These are phyloP conservation scores for Andrena dorsata DNA, from an alignment of 2,888 invertebrate species.

Conservation along the genomic window DNA sequence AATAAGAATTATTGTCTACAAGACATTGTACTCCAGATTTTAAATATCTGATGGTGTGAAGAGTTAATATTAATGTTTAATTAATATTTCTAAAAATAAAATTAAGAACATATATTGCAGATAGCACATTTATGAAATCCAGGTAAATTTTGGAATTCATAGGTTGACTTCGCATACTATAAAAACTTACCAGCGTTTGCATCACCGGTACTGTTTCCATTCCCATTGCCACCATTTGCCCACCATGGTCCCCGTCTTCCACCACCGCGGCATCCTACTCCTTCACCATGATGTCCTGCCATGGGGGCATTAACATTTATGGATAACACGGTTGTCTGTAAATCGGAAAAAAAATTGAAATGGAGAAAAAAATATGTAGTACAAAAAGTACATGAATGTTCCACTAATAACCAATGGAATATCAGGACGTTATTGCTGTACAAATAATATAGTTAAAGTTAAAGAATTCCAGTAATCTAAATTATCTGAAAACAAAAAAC, in stretches of 20 bases:
- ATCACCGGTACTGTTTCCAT: background rate
- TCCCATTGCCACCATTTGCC: background rate
- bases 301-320: background rate
- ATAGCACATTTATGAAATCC: background rate
- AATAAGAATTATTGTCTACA: no score
- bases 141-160: background rate
- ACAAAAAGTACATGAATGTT: no score
- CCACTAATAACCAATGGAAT: no score
- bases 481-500: no score
- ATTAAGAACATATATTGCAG: no score
- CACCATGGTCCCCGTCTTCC: background rate
- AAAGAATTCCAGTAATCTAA: no score
- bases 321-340: conserved; percentile 22
- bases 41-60: background rate
- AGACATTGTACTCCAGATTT: background rate
- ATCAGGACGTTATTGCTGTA: no score
- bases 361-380: no score
- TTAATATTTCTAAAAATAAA: background rate
- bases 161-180: background rate
- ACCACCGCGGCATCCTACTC: conserved; percentile 23
- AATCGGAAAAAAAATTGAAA: background rate
- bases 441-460: no score
- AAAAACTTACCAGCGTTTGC: background rate
- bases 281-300: background rate
- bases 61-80: background rate